phyloP scores from a whole-genome alignment of 2,113 vertebrate genomes.

The Grammomys dolichurus region DNA sequence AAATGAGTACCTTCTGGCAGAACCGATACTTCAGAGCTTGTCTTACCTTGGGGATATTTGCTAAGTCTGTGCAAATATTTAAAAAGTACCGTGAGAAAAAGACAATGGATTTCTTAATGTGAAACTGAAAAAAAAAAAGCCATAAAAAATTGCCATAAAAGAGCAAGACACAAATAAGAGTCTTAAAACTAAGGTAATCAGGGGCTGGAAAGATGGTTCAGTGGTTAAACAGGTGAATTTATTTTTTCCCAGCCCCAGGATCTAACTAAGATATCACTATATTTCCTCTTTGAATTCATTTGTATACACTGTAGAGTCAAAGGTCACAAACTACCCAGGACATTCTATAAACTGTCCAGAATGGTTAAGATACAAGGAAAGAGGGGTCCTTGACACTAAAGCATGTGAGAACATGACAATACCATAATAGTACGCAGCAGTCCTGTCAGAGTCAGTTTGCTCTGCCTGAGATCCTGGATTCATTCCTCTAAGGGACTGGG shows the following conservation, averaged over 20 bases:
- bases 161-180: background rate
- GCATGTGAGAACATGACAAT: background rate
- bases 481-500: background rate
- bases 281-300: background rate
- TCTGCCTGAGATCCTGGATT: background rate
- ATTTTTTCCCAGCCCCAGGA: background rate
- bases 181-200: constrained; percentile 6
- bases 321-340: background rate
- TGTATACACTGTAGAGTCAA: background rate
- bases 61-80: background rate
- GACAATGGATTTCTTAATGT: background rate
- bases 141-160: background rate
- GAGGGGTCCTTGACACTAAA: background rate
- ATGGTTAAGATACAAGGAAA: background rate
- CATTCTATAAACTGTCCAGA: background rate
- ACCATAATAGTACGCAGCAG: too few relatives aligned
- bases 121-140: background rate
- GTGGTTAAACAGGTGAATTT: background rate
- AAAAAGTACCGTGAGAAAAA: background rate
- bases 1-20: fast-evolving
- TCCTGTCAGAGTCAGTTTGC: background rate
- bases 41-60: background rate
- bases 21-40: background rate
- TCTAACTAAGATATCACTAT: background rate
- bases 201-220: background rate